Evolutionary conservation across 2,113 vertebrate genomes (phyloP).

Genomic region (Haplochromis vanheusdeni): DNA sequence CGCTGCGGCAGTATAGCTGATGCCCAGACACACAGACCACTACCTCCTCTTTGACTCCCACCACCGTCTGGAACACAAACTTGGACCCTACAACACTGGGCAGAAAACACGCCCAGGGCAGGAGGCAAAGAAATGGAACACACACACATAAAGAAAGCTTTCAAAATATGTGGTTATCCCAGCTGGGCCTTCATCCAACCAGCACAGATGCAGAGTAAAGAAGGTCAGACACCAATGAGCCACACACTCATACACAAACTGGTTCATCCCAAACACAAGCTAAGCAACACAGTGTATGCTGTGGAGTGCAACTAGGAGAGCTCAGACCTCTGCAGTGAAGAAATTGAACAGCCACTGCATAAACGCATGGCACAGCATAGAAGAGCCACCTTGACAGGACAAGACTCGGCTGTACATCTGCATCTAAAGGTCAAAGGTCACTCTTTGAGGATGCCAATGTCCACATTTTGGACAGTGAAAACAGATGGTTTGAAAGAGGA

Average conservation of each 20-base stretch:
- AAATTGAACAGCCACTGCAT: accelerated
- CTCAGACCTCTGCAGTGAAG: background rate
- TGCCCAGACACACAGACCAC: background rate
- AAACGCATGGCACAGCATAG: background rate
- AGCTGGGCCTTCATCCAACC: background rate
- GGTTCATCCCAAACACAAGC: background rate
- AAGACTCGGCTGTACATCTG: background rate
- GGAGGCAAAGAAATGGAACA: background rate
- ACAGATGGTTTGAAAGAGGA: background rate
- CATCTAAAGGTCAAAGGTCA: background rate
- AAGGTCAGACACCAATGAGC: background rate
- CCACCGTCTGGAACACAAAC: background rate
- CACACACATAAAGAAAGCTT: background rate
- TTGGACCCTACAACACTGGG: background rate
- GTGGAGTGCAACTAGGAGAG: background rate
- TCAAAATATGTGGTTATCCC: background rate
- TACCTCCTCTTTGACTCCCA: background rate
- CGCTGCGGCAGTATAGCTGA: background rate
- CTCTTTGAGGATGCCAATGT: accelerated
- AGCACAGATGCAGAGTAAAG: background rate
- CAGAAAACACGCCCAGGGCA: background rate
- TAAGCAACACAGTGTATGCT: background rate
- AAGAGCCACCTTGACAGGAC: background rate
- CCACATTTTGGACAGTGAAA: background rate
- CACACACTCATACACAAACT: background rate